Base-by-base conservation (phyloP, 1,140 invertebrate species). In the Drosophila insularis region DNA sequence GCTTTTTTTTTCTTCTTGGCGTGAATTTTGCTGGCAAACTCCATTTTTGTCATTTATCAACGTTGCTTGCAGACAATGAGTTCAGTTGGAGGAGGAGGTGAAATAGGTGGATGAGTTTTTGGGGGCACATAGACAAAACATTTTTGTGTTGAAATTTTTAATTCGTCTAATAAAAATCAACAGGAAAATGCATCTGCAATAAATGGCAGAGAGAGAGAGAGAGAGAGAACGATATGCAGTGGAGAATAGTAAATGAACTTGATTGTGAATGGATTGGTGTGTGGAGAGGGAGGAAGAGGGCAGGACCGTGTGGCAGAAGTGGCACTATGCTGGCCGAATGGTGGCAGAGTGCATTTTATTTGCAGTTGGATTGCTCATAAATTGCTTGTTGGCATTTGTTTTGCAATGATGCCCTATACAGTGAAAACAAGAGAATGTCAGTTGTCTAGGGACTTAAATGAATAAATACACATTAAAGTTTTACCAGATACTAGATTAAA, bases 41-140 rank as follows among this genome's bases (percentile, higher is more conserved):
- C 69, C 19, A 65, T 66, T 55, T 68, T 55, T 69, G 71, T 71
- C 79, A 86, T 86, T 69, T 72, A 82, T 81, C 81, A 81, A 80
- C 43, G 71, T 53, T 69, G 43, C 53, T 35, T 55, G 31, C 69
- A 72, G 23, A 31, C 62, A 65, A 39, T 50, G 14, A 19, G 67
- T n/a, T 19, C 23, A 46, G 14, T 17, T 7, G 10, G 37, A 2
- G 39, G 2, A 37, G n/a, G 43, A 53, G 37, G 2, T 0, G 2
- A 8, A 46, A 2, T 19, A n/a, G 17, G 27, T 5, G 27, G 0
- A 27, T 27, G 4, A 27, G 27, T 27, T 27, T 27, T 27, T 27
- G 19, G 13, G 13, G 46, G 46, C 46, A 62, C 6, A 64, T n/a
- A 32, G 53, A 71, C 72, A 78, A 67, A 74, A 53, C 63, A 66